Evolutionary conservation across 2,113 vertebrate genomes (phyloP).

Genomic region (Petromus typicus): DNA sequence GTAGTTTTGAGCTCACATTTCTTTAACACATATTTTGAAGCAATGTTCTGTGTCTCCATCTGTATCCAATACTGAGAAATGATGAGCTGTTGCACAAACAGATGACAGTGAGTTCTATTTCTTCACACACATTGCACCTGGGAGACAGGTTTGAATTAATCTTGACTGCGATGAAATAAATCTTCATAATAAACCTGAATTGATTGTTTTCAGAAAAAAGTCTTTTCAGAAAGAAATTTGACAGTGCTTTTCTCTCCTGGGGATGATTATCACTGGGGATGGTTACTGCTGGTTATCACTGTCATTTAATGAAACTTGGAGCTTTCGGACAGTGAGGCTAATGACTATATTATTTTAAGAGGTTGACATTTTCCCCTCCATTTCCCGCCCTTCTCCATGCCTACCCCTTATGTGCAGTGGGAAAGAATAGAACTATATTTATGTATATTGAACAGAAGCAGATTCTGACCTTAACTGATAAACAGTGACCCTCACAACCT

Average conservation of each 20-base stretch:
- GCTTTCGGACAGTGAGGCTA: conserved; percentile 62
- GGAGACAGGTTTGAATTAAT: conserved; percentile 72
- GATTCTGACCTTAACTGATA: neutral
- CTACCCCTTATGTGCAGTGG: neutral
- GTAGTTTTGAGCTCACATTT: conserved; percentile 49
- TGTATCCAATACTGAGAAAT: conserved; percentile 39
- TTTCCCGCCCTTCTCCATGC: neutral
- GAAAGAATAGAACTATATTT: neutral
- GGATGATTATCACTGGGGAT: neutral
- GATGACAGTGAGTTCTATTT: conserved; percentile 48
- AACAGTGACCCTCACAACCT: neutral
- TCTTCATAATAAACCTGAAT: conserved; percentile 71
- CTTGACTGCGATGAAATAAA: conserved; percentile 68
- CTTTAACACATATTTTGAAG: neutral
- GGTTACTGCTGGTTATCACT: conserved; percentile 62
- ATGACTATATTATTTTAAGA: conserved; percentile 60
- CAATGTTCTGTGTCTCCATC: conserved; percentile 19
- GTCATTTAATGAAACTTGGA: conserved; percentile 64
- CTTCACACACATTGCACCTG: conserved; percentile 51
- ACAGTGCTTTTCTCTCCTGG: neutral
- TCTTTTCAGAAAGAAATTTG: conserved; percentile 60
- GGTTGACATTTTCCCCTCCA: conserved; percentile 30
- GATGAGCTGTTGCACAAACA: neutral
- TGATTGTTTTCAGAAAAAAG: conserved; percentile 55
- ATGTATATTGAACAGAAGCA: conserved; percentile 22